Evolutionary conservation across 2,113 vertebrate genomes (phyloP).

Genomic region (Acrocephalus kingi): DNA sequence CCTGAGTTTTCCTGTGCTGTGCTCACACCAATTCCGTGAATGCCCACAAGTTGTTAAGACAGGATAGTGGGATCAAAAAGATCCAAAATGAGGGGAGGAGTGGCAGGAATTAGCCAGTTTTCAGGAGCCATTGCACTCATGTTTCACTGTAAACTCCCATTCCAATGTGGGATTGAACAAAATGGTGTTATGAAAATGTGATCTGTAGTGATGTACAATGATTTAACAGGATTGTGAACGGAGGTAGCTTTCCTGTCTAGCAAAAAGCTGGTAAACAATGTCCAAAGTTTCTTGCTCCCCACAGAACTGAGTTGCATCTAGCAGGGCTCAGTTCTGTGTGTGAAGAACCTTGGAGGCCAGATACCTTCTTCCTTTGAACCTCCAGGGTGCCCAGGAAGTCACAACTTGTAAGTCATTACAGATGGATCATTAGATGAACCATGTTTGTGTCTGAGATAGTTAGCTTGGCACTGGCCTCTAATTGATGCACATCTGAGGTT

Average conservation of each 20-base stretch:
- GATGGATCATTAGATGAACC: slow-evolving; percentile 18
- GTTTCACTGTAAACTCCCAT: not conserved
- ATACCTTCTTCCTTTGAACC: not conserved
- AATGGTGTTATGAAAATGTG: not conserved
- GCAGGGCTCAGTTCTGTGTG: not conserved
- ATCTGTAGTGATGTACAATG: not conserved
- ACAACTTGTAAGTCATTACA: not conserved
- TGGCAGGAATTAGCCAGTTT: not conserved
- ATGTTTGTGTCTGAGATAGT: not conserved
- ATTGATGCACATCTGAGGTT: slow-evolving; percentile 35
- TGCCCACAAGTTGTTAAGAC: not conserved
- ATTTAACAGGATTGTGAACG: not conserved
- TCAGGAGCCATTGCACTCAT: not conserved
- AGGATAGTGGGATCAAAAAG: not conserved
- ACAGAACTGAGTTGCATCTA: not conserved
- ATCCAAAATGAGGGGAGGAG: not conserved
- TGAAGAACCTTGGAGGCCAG: not conserved
- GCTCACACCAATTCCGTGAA: not conserved
- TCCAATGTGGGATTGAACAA: not conserved
- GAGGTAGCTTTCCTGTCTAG: not conserved
- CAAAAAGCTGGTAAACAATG: not conserved
- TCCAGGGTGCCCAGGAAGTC: not conserved
- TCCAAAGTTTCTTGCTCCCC: not conserved
- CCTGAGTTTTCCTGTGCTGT: not conserved
- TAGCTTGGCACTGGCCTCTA: slow-evolving; percentile 4